Base-by-base conservation (phyloP, 1,140 invertebrate species). In the Octopus bimaculoides region DNA sequence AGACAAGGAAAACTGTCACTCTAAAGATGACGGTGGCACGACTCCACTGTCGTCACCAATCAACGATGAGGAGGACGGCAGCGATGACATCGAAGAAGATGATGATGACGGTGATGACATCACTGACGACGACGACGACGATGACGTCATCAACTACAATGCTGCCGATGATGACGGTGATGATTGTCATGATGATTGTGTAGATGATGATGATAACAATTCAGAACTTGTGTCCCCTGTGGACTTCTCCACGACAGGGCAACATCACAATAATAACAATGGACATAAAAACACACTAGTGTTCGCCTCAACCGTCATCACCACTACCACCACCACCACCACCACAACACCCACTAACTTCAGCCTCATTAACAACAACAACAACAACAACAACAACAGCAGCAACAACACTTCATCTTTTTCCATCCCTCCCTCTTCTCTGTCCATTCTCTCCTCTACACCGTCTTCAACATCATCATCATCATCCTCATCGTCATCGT, bases 81-180 rank as follows among this genome's bases (percentile, higher is more conserved):
- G 83, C 79, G 84, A 86, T 71, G 87, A 88, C 61, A 85, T 83
- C 81, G 86, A 86, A 75, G 83, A 85, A 77, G 85, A 88, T 52
- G 81, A 81, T 41, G 86, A 84, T 83, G 81, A 81, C 78, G 82
- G 79, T 12, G 82, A 77, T 54, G 84, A 83, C 80, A 41, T 41
- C 26, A 87, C 87, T 79, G 82, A 78, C n/a, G 87, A 88, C 52
- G 86, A 87, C 73, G 66, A 77, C 0, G 81, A 84, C 56, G 87
- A 84, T 20, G 83, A 86, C 3, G 66, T 20, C 54, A 80, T 82
- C 77, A 87, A 87, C 6, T 86, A 85, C 17, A 82, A 82, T 6
- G 87, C 86, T 9, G 55, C 83, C 73, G 78, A 74, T 73, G 83
- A 82, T 2, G 54, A 81, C 52, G 75, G 77, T 74, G 76, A 82